A percentile compares a stretch with the other conserved stretches of the same genome.
Evolutionary conservation across 2,888 invertebrate species (phyloP).

Genomic region (Chrysina gloriosa): DNA sequence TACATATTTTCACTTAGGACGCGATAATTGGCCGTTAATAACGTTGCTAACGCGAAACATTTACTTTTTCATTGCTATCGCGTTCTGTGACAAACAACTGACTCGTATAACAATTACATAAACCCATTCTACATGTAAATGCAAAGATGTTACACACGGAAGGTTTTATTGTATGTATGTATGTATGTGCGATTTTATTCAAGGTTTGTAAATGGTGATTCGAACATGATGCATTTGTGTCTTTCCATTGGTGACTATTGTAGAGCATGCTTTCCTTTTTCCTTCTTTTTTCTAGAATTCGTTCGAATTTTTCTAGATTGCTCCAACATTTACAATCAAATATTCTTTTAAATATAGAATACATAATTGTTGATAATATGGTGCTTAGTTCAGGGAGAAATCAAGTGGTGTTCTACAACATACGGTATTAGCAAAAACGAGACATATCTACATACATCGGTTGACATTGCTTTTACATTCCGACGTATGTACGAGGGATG

Average conservation of each 20-base stretch:
- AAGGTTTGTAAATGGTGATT: conserved; percentile 30
- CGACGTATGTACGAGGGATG: too few relatives aligned
- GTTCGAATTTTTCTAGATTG: too few relatives aligned
- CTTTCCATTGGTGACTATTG: not conserved
- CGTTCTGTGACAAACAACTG: conserved; percentile 25
- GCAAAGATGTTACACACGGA: conserved; percentile 35
- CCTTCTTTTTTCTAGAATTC: too few relatives aligned
- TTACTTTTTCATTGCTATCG: conserved; percentile 32
- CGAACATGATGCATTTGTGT: conserved; percentile 8
- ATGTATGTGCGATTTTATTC: conserved; percentile 25
- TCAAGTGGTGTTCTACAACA: too few relatives aligned
- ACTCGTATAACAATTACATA: conserved; percentile 33
- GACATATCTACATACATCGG: too few relatives aligned
- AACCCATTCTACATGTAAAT: conserved; percentile 30
- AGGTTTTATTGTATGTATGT: conserved; percentile 20
- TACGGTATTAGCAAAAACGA: too few relatives aligned
- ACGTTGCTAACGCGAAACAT: conserved; percentile 25
- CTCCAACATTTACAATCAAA: too few relatives aligned
- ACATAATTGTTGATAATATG: too few relatives aligned
- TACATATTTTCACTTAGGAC: conserved; percentile 16
- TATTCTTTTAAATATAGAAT: too few relatives aligned
- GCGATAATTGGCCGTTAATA: conserved; percentile 32
- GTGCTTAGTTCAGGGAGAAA: too few relatives aligned
- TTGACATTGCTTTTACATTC: too few relatives aligned
- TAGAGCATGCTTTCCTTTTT: too few relatives aligned